Evolutionary conservation across 2,113 vertebrate species (phyloP).

Genomic region (Oncorhynchus gorbuscha): DNA sequence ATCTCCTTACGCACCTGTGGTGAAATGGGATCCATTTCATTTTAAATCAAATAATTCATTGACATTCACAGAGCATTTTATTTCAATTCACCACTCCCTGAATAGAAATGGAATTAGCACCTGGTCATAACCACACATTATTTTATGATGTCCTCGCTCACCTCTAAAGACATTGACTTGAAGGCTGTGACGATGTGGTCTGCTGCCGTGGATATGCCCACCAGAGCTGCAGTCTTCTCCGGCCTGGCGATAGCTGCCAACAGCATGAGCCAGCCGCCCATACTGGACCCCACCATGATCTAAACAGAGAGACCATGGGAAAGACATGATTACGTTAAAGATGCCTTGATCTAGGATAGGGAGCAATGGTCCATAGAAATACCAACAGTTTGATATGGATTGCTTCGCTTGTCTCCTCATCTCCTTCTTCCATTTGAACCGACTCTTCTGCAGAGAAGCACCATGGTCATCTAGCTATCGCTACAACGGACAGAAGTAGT

Average conservation of each 20-base stretch:
- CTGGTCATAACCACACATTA: no score
- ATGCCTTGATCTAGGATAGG: background rate
- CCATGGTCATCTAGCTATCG: background rate
- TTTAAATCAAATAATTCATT: no score
- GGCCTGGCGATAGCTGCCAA: conserved; percentile 88
- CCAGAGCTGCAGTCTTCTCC: conserved; percentile 83
- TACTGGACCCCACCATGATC: conserved; percentile 91
- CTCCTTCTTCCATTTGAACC: no score
- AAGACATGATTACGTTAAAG: background rate
- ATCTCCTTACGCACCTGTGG: conserved; percentile 81
- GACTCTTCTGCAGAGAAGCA: background rate
- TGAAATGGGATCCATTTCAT: conserved; percentile 1
- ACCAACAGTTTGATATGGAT: no score
- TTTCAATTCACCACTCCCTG: no score
- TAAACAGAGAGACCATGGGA: conserved; percentile 48
- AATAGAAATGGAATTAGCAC: no score
- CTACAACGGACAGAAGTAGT: background rate
- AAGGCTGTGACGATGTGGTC: conserved; percentile 83
- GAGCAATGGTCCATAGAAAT: background rate
- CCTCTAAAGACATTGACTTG: conserved; percentile 85
- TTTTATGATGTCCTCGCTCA: conserved; percentile 49
- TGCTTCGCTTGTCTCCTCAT: background rate
- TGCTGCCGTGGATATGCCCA: conserved; percentile 85
- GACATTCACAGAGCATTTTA: no score
- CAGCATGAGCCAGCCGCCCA: conserved; percentile 96